Conservation (phyloP, 2,888 invertebrate genomes). For the Pemphredon lugubris region DNA sequence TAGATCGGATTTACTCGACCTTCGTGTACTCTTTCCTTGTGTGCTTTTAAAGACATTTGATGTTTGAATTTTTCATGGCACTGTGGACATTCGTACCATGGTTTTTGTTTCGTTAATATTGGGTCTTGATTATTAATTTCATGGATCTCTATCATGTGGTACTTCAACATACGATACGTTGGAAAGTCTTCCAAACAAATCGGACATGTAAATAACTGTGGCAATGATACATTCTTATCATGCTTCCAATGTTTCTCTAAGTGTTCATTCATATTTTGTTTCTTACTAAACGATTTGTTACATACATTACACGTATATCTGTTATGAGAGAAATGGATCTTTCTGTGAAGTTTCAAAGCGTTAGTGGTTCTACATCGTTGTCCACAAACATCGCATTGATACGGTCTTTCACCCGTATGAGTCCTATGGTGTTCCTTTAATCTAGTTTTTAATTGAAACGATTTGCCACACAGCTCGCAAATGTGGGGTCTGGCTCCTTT, state of each 20-base stretch:
- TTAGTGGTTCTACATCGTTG: slow-evolving; percentile 61
- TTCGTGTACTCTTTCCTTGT: slow-evolving; percentile 62
- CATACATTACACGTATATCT: slow-evolving; percentile 62
- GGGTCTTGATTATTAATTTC: slow-evolving; percentile 60
- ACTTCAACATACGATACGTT: slow-evolving; percentile 61
- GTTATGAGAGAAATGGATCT: slow-evolving; percentile 56
- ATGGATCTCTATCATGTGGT: slow-evolving; percentile 60
- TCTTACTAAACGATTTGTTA: slow-evolving; percentile 62
- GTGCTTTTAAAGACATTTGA: slow-evolving; percentile 67
- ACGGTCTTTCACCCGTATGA: slow-evolving; percentile 66
- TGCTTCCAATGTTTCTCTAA: slow-evolving; percentile 67
- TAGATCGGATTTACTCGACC: slow-evolving; percentile 56
- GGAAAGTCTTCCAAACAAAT: slow-evolving; percentile 59
- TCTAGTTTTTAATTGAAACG: slow-evolving; percentile 64
- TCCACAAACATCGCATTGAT: slow-evolving; percentile 61
- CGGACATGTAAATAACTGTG: slow-evolving; percentile 57
- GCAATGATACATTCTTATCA: slow-evolving; percentile 55
- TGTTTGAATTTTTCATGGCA: slow-evolving; percentile 67
- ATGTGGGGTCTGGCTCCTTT: slow-evolving; percentile 65
- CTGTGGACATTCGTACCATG: slow-evolving; percentile 57
- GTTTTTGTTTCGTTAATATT: slow-evolving; percentile 58
- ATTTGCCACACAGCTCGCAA: slow-evolving; percentile 67
- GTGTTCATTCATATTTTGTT: slow-evolving; percentile 68
- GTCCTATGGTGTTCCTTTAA: slow-evolving; percentile 62
- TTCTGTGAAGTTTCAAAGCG: slow-evolving; percentile 60